Evolutionary conservation across 2,113 vertebrate genomes (phyloP), one percentile per base, ranked within the genome.

Genomic region (Cyphomyrus plagiostoma): DNA sequence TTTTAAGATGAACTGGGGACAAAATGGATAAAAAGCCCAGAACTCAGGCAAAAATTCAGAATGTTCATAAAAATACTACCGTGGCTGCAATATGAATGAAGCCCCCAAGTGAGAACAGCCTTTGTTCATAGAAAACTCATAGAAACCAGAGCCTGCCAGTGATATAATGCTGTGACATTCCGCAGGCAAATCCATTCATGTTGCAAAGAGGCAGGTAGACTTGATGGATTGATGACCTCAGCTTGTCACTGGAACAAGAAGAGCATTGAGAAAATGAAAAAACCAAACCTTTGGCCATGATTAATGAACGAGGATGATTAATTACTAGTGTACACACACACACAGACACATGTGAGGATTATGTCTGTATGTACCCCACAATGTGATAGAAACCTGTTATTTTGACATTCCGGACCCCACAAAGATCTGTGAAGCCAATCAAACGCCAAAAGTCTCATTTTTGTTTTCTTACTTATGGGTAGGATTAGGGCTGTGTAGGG

Each of bases 161-260:
- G 86, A 88, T 45, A 58, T 88, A 58, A 26, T 21, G 35, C 53
- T 53, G 15, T 53, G 23, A 52, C 49, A 86, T 15, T 30, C 49
- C n/a, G 2, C 49, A 45, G 86, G 17, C 86, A 88, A 58, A 53
- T 52, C 4, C 86, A 58, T 88, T 88, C 17, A 52, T 88, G 17
- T 23, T 88, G 21, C 50, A 30, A 56, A 52, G 52, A 58, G 42
- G 86, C 39, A 21, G 86, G 53, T 58, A 19, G n/a, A 50, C 4
- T 17, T 86, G 86, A 87, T 88, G 13, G 53, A 56, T 87, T 56
- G 86, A 88, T 58, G 50, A 88, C 45, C 46, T 52, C 46, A 35
- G 9, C 5, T 86, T 86, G n/a, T 86, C 85, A 86, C 48, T 26
- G 26, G 85, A 42, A 52, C 21, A 15, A 87, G 86, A 42, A 42